Evolutionary conservation across 2,888 invertebrate genomes (phyloP).

Genomic region (Tortricodes alternella): DNA sequence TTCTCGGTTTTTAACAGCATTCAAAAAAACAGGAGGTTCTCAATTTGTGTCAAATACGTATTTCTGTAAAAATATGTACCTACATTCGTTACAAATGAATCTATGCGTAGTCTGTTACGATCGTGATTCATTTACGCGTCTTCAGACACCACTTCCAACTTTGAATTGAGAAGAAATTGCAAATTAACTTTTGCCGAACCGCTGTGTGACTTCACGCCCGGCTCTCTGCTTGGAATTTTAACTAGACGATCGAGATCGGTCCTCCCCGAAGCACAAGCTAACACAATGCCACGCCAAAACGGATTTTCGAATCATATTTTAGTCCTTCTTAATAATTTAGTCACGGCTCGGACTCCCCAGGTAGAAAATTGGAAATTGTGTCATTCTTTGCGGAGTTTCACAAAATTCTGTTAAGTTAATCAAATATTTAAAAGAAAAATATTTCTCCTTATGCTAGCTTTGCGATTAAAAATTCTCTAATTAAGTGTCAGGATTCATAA

Average conservation of each 20-base stretch:
- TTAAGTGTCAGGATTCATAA: too few relatives aligned
- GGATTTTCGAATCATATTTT: conserved; percentile 75
- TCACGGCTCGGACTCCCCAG: conserved; percentile 72
- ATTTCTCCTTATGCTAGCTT: too few relatives aligned
- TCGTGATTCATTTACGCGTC: conserved; percentile 22
- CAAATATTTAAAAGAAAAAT: not conserved
- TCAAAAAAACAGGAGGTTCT: too few relatives aligned
- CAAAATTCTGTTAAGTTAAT: conserved; percentile 41
- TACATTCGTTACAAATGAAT: too few relatives aligned
- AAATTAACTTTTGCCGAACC: conserved; percentile 70
- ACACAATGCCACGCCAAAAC: conserved; percentile 70
- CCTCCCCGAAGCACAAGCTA: conserved; percentile 66
- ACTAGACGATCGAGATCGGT: conserved; percentile 74
- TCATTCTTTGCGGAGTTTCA: conserved; percentile 62
- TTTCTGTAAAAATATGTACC: too few relatives aligned
- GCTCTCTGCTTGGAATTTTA: conserved; percentile 72
- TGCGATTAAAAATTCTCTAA: too few relatives aligned
- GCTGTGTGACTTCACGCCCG: conserved; percentile 64
- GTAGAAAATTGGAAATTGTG: conserved; percentile 81
- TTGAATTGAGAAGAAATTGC: conserved; percentile 60
- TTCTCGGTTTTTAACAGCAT: too few relatives aligned
- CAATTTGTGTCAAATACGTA: too few relatives aligned
- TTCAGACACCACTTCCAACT: conserved; percentile 42
- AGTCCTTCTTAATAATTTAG: conserved; percentile 73
- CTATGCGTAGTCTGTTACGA: not conserved